These are phyloP conservation scores for Atethmia centrago DNA, from an alignment of 2,888 invertebrate species.

Conservation along the genomic window DNA sequence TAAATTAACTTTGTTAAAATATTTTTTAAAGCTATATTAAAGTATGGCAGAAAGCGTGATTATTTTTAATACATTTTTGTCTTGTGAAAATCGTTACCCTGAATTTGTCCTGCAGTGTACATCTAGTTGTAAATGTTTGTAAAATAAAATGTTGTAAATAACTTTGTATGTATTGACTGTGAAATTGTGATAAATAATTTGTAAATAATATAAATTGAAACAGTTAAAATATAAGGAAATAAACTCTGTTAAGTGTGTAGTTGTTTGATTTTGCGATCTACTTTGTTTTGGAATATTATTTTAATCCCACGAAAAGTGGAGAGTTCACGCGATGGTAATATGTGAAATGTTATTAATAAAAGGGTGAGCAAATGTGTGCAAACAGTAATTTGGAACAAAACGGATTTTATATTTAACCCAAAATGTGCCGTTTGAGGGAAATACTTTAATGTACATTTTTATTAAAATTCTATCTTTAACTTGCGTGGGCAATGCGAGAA, in stretches of 20 bases:
- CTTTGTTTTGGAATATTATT: slow-evolving; percentile 30
- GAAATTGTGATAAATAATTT: slow-evolving; percentile 83
- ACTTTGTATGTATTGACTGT: slow-evolving; percentile 81
- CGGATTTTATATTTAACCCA: slow-evolving; percentile 31
- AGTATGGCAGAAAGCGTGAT: too few relatives aligned
- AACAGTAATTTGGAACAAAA: slow-evolving; percentile 52
- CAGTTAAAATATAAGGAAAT: slow-evolving; percentile 70
- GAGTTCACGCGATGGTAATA: slow-evolving; percentile 28
- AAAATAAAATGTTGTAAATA: slow-evolving; percentile 76
- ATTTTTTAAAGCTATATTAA: background rate
- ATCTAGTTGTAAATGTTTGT: slow-evolving; percentile 54
- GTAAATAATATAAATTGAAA: slow-evolving; percentile 78
- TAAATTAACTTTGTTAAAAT: slow-evolving; percentile 13
- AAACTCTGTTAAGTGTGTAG: slow-evolving; percentile 68
- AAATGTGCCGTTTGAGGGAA: slow-evolving; percentile 23
- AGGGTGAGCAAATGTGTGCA: slow-evolving; percentile 48
- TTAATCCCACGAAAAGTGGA: slow-evolving; percentile 25
- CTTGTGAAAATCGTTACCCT: background rate
- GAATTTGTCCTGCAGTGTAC: slow-evolving; percentile 48
- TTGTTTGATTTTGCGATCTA: slow-evolving; percentile 60
- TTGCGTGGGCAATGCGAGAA: background rate
- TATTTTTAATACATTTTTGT: background rate
- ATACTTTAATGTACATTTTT: slow-evolving; percentile 13
- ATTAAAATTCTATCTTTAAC: slow-evolving; percentile 19
- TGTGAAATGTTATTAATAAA: slow-evolving; percentile 32